Percentiles rank a stretch among this genome's conserved stretches.
phyloP scores from a whole-genome alignment of 2,888 invertebrate genomes.

The Sturmia bella region DNA sequence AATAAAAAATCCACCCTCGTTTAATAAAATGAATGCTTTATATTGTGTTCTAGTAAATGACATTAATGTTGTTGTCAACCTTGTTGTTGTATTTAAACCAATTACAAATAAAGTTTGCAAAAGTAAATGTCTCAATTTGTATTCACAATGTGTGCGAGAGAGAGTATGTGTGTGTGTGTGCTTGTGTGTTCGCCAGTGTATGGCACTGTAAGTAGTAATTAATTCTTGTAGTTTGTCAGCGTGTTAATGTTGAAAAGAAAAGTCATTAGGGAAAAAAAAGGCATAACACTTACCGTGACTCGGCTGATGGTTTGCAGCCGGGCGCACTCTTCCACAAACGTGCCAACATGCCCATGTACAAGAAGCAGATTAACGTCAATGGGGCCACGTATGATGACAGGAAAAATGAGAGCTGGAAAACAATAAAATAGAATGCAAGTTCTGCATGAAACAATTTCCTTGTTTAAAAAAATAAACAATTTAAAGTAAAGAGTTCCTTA shows the following conservation, averaged over 20 bases:
- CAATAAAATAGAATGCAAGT: background rate
- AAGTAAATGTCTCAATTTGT: conserved; percentile 33
- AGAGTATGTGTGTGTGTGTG: background rate
- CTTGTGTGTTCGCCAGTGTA: background rate
- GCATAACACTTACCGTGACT: conserved; percentile 82
- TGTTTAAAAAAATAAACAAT: background rate
- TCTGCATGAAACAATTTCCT: conserved; percentile 2
- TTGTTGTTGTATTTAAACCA: conserved; percentile 35
- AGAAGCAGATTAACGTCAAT: conserved; percentile 90
- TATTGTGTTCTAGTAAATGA: background rate
- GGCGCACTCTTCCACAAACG: conserved; percentile 91
- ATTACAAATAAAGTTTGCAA: conserved; percentile 59
- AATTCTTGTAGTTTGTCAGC: conserved; percentile 27
- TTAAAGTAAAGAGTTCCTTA: no score
- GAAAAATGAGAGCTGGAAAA: conserved; percentile 90
- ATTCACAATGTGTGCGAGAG: background rate
- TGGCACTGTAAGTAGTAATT: conserved; percentile 24
- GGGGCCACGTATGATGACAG: conserved; percentile 94
- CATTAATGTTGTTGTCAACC: background rate
- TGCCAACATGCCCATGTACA: conserved; percentile 94
- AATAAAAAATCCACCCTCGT: background rate
- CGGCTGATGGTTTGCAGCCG: conserved; percentile 90
- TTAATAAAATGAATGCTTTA: background rate
- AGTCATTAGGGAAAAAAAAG: conserved; percentile 10
- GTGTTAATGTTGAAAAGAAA: conserved; percentile 21